Evolutionary conservation across 1,140 invertebrate genomes (phyloP).

Genomic region (Bombus superbus): DNA sequence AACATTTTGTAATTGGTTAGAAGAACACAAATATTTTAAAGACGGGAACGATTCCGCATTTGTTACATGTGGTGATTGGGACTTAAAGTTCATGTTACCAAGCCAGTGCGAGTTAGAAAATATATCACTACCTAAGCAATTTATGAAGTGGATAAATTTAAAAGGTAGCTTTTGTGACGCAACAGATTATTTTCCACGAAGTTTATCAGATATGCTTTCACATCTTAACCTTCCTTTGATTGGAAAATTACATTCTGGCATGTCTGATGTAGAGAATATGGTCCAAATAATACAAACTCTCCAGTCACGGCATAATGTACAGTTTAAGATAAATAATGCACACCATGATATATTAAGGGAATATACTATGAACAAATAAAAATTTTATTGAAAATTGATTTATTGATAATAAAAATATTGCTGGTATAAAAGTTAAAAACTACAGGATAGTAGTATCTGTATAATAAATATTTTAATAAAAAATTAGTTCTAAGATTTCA

Average conservation of each 20-base stretch:
- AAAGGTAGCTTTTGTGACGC: conserved; percentile 80
- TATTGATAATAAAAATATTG: conserved; percentile 56
- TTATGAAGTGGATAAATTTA: conserved; percentile 85
- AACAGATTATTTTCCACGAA: conserved; percentile 72
- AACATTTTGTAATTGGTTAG: conserved; percentile 77
- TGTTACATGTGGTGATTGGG: conserved; percentile 87
- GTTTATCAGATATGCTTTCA: conserved; percentile 74
- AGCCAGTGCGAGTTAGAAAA: conserved; percentile 82
- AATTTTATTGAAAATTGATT: conserved; percentile 32
- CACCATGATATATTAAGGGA: not conserved
- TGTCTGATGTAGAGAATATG: conserved; percentile 78
- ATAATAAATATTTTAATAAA: conserved; percentile 53
- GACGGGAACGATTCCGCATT: conserved; percentile 77
- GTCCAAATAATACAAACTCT: conserved; percentile 70
- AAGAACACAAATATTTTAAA: conserved; percentile 70
- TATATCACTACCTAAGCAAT: conserved; percentile 81
- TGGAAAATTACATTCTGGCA: conserved; percentile 78
- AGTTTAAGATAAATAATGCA: conserved; percentile 71
- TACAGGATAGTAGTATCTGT: not conserved
- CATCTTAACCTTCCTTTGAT: conserved; percentile 65
- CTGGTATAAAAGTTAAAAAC: conserved; percentile 43
- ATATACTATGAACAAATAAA: not conserved
- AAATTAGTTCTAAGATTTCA: conserved; percentile 3
- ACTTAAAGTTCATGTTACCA: conserved; percentile 85
- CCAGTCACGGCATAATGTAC: conserved; percentile 49